Evolutionary conservation across 2,113 vertebrate genomes (phyloP).

Genomic region (Eolophus roseicapilla): DNA sequence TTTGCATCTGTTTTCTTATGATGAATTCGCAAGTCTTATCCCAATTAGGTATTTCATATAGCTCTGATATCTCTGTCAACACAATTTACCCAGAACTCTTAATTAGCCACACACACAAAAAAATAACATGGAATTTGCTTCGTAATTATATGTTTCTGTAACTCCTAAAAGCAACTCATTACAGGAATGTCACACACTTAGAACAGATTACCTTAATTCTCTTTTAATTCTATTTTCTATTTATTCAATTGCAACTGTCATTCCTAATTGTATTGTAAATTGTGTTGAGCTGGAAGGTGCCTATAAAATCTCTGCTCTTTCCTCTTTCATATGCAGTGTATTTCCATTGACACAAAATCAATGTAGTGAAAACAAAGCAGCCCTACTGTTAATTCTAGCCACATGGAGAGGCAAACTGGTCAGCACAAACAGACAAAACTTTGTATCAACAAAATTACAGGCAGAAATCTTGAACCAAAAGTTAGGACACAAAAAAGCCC

Average conservation of each 20-base stretch:
- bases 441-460: neutral
- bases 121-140: conserved; percentile 72
- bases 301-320: conserved; percentile 23
- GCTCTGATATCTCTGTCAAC: conserved; percentile 58
- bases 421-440: neutral
- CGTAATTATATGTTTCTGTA: conserved; percentile 74
- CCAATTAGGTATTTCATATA: conserved; percentile 63
- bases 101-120: conserved; percentile 71
- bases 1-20: neutral
- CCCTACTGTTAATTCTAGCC: neutral
- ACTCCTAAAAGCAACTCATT: conserved; percentile 72
- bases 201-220: conserved; percentile 75
- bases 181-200: conserved; percentile 54
- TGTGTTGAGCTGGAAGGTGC: neutral
- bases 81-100: conserved; percentile 69
- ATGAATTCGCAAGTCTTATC: conserved; percentile 32
- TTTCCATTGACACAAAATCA: conserved; percentile 17
- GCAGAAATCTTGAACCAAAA: neutral
- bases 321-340: neutral
- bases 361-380: conserved; percentile 4
- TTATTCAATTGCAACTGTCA: conserved; percentile 63
- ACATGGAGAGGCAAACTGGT: neutral
- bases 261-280: conserved; percentile 54
- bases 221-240: conserved; percentile 77
- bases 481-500: neutral